These are phyloP conservation scores for Drosophila dives DNA, from an alignment of 2,888 invertebrate species.

Conservation along the genomic window DNA sequence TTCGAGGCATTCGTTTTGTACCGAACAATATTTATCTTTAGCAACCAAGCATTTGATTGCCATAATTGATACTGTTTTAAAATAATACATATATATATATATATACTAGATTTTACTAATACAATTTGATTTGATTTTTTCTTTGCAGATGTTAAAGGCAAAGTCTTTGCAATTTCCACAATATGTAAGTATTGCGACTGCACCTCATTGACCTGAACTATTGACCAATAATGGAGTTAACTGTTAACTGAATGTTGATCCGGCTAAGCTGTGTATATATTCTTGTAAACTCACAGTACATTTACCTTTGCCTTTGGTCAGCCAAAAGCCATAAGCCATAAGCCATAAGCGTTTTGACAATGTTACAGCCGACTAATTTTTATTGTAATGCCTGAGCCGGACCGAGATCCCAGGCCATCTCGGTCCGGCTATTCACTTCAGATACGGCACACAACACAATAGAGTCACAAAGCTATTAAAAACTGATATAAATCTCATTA, in stretches of 20 bases:
- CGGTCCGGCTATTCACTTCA: constrained; percentile 49
- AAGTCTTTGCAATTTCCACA: constrained; percentile 29
- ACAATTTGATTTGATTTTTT: constrained; percentile 1
- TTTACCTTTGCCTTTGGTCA: constrained; percentile 45
- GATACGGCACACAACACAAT: constrained; percentile 62
- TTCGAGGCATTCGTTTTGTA: constrained; percentile 36
- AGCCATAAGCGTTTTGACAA: constrained; percentile 64
- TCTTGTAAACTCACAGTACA: constrained; percentile 1
- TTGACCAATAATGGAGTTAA: not conserved
- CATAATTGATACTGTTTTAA: constrained; percentile 22
- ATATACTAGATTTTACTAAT: not conserved
- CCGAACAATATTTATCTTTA: constrained; percentile 22
- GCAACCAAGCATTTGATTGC: constrained; percentile 20
- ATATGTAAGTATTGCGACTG: constrained; percentile 50
- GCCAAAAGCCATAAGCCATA: constrained; percentile 42
- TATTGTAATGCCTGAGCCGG: constrained; percentile 48
- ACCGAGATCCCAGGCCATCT: too few relatives aligned
- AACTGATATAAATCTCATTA: constrained; percentile 81
- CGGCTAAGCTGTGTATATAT: constrained; percentile 1
- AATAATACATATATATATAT: not conserved
- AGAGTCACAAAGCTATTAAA: constrained; percentile 80
- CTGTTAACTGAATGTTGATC: not conserved
- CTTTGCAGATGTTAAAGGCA: constrained; percentile 38
- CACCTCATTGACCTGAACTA: constrained; percentile 12
- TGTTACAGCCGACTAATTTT: constrained; percentile 70